phyloP scores from a whole-genome alignment of 2,888 invertebrate species.

The Synergus itoensis region DNA sequence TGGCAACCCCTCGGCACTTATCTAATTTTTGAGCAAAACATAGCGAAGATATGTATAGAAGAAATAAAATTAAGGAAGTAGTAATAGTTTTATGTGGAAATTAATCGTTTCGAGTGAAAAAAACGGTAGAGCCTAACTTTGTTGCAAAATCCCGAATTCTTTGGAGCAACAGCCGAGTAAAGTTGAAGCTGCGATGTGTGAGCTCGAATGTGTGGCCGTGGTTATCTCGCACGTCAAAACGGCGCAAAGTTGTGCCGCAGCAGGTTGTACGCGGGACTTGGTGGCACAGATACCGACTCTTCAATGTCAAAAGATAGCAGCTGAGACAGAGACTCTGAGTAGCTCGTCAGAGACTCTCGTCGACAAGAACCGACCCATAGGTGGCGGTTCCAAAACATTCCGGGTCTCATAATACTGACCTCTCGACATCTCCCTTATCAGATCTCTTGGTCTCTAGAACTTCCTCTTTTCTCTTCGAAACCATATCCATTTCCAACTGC shows the following conservation, averaged over 20 bases:
- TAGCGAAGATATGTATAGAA: no score
- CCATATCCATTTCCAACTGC: not conserved
- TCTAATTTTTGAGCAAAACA: no score
- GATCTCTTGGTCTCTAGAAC: not conserved
- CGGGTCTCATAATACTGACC: constrained; percentile 15
- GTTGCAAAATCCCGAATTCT: constrained; percentile 22
- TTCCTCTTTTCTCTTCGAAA: not conserved
- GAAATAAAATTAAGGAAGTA: no score
- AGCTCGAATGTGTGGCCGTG: constrained; percentile 52
- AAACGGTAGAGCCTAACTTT: not conserved
- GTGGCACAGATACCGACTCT: constrained; percentile 68
- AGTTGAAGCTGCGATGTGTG: constrained; percentile 31
- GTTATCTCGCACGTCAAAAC: constrained; percentile 73
- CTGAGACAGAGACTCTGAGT: constrained; percentile 50
- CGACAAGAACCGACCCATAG: constrained; percentile 30
- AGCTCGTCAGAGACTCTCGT: constrained; percentile 50
- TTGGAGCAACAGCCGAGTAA: constrained; percentile 3
- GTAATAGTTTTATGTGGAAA: no score
- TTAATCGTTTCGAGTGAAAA: not conserved
- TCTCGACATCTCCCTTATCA: constrained; percentile 7
- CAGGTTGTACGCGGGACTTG: constrained; percentile 66
- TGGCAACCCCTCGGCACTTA: no score
- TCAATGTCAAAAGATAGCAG: constrained; percentile 57
- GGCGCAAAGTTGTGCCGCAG: constrained; percentile 70
- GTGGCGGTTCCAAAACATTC: constrained; percentile 31